These are phyloP conservation scores for Hipposideros larvatus DNA, from an alignment of 2,797 vertebrate genomes.

Conservation along the genomic window DNA sequence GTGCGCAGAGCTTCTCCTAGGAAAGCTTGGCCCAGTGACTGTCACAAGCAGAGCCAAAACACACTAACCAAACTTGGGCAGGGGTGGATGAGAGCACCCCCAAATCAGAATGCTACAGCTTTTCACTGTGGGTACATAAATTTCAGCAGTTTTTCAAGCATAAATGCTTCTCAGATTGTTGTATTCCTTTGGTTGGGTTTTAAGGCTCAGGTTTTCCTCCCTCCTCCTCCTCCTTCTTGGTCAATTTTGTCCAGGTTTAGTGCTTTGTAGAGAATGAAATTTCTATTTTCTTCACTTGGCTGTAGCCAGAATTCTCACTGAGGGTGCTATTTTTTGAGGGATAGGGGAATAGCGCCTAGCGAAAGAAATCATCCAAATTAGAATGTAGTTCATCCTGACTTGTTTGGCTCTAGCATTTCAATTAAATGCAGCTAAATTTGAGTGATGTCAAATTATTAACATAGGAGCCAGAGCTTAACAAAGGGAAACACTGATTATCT, in stretches of 20 bases:
- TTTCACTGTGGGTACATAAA: not conserved
- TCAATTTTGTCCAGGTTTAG: not conserved
- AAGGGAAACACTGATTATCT: slow-evolving; percentile 23
- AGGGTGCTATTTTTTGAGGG: not conserved
- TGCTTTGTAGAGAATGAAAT: not conserved
- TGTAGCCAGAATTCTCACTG: not conserved
- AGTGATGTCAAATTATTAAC: slow-evolving; percentile 13
- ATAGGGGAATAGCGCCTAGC: not conserved
- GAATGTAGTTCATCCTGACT: not conserved
- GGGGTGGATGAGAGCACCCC: not conserved
- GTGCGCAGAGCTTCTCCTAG: not conserved
- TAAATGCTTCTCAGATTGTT: not conserved
- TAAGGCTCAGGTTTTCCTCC: not conserved
- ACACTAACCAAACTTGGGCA: not conserved
- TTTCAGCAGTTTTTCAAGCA: not conserved
- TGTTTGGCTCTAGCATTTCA: not conserved
- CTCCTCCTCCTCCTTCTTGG: not conserved
- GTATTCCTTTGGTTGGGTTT: not conserved
- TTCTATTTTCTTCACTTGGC: not conserved
- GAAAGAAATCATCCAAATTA: slow-evolving; percentile 2
- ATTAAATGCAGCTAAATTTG: not conserved
- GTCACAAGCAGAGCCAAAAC: not conserved
- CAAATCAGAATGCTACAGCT: not conserved
- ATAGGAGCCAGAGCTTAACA: not conserved
- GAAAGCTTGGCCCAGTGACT: not conserved